Percentiles rank a stretch among this genome's conserved stretches.
Evolutionary conservation across 2,797 vertebrate species (phyloP).

Genomic region (Sitta carolinensis): DNA sequence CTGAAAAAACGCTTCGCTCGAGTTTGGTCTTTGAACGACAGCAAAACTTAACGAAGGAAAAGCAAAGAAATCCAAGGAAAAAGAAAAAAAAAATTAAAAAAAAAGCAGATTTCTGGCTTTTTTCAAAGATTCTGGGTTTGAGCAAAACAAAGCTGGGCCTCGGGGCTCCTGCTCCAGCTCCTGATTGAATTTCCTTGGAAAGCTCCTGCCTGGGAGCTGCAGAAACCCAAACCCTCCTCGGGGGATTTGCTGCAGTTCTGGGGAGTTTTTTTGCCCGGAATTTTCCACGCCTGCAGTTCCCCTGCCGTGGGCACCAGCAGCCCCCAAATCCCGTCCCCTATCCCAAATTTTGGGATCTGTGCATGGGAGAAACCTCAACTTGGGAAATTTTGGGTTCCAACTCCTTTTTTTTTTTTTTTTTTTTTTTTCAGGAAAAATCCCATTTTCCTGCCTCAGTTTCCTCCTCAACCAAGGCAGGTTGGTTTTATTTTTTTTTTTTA

Average conservation of each 20-base stretch:
- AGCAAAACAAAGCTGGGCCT: constrained; percentile 21
- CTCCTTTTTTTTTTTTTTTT: too few species aligned
- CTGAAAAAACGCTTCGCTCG: not conserved
- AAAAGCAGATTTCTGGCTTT: not conserved
- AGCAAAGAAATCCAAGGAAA: not conserved
- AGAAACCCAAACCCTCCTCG: not conserved
- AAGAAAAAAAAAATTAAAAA: accelerated
- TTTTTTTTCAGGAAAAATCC: not conserved
- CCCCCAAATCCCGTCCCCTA: not conserved
- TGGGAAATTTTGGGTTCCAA: not conserved
- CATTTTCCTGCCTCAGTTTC: not conserved
- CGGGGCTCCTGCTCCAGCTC: constrained; percentile 55
- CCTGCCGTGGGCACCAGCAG: not conserved
- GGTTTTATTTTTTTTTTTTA: not conserved
- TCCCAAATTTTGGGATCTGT: not conserved
- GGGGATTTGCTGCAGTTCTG: not conserved
- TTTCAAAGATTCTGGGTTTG: not conserved
- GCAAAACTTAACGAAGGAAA: not conserved
- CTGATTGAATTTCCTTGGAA: constrained; percentile 75
- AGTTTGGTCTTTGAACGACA: not conserved
- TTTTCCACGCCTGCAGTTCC: not conserved
- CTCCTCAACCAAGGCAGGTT: accelerated
- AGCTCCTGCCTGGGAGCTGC: constrained; percentile 13
- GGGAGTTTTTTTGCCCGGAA: not conserved
- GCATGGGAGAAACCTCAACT: not conserved